Evolutionary conservation across 2,797 vertebrate genomes (phyloP).

Genomic region (Rhinatrema bivittatum): DNA sequence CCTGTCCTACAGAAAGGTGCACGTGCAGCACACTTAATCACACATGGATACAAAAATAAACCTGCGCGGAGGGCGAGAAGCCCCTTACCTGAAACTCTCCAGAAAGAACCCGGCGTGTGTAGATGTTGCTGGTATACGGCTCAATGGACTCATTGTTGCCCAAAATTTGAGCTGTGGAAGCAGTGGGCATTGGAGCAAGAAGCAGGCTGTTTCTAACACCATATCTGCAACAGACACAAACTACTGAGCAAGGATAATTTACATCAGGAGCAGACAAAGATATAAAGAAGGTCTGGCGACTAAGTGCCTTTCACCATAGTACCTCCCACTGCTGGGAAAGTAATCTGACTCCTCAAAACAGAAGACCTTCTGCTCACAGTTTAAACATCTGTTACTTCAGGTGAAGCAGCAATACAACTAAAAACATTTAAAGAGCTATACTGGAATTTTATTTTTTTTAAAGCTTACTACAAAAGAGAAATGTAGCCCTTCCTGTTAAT

Average conservation of each 20-base stretch:
- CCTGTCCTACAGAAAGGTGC: too few relatives aligned
- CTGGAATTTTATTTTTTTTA: too few relatives aligned
- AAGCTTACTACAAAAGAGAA: too few relatives aligned
- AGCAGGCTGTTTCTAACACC: constrained; percentile 92
- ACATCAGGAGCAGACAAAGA: neutral
- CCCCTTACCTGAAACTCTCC: constrained; percentile 90
- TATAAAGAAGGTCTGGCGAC: neutral
- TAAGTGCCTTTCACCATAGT: accelerated
- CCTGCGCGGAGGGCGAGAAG: neutral
- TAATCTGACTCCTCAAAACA: neutral
- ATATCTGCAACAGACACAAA: constrained; percentile 41
- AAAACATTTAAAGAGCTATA: too few relatives aligned
- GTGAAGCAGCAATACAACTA: too few relatives aligned
- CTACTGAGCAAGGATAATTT: neutral
- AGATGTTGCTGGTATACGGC: constrained; percentile 96
- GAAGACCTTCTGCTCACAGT: accelerated
- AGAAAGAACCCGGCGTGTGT: constrained; percentile 90
- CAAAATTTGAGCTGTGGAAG: constrained; percentile 95
- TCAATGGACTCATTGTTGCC: constrained; percentile 97
- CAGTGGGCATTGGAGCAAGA: constrained; percentile 92
- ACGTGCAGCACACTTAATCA: constrained; percentile 4
- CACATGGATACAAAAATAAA: too few relatives aligned
- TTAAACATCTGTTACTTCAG: accelerated
- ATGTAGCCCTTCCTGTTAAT: too few relatives aligned
- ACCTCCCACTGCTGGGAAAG: too few relatives aligned